Base-by-base conservation (phyloP, 1,140 invertebrate species). In the Bombus difficillimus region DNA sequence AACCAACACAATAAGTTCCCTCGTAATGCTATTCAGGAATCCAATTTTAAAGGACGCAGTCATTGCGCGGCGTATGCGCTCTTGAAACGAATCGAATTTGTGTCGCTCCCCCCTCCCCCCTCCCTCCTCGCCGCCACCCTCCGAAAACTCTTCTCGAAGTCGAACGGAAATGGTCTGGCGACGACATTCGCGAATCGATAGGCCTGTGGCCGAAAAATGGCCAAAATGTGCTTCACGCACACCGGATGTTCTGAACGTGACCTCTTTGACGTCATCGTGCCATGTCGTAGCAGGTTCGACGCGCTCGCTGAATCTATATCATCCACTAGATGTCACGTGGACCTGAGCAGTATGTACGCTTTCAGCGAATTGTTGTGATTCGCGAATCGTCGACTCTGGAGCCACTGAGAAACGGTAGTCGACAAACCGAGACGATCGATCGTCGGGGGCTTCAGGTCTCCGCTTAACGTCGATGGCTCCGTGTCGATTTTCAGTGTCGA, bases 11-110 rank as follows among this genome's bases (percentile, higher is more conserved):
- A 83, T 83, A 83, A 83, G 82, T 78, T 78, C 81, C 74, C 64
- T 57, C 82, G 74, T 83, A 83, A 83, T 83, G 74, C 74, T 69
- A 83, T 83, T 83, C 82, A 78, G 74, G 74, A 83, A 83, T 83
- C 82, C 82, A 83, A 83, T 83, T 83, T 83, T 83, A 78, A 83
- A 83, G 74, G 82, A 78, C 82, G 74, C 74, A 78, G 82, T 83
- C 74, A 83, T 83, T 78, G 82, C 82, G 82, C 82, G 74, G 64
- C 12, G 75, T 41, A 18, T 25, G 75, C 28, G 75, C 34, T 68
- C 43, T 71, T 64, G 74, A 57, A 83, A 68, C 74, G 64, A 77
- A 78, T 78, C 68, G 64, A 69, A 83, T 78, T 78, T 64, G 74
- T 64, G 74, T 78, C 37, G 74, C 32, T 71, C 59, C 43, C 34